Evolutionary conservation across 2,113 vertebrate genomes (phyloP), one percentile per base, ranked within the genome.

Genomic region (Orientallactaga bullata): DNA sequence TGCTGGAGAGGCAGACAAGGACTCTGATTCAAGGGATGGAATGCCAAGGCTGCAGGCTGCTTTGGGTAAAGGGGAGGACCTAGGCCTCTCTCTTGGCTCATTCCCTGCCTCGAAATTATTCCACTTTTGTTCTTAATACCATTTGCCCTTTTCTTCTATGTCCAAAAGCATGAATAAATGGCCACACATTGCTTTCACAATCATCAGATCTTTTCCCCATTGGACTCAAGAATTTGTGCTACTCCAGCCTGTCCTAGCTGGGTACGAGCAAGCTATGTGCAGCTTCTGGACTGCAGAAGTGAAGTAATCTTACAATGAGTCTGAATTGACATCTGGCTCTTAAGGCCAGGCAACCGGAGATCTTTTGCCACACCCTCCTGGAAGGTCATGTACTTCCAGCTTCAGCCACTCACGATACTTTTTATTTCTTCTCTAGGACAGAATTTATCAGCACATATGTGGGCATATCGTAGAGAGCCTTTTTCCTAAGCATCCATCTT

Each of bases 11-110:
- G 63, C 88, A 97, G 96, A 97, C 96, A 97, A 97, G 94, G 90
- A 95, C 95, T 97, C 89, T 68, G 80, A 97, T 97, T 97, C 97
- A 97, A 83, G 89, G 68, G 81, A 90, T 68, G 61, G 88, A 93
- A 93, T 96, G 95, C 94, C 95, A 96, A 97, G 76, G 66, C 95
- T 92, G 74, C 96, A 96, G 85, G 92, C 90, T 77, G 79, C 95
- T 95, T 92, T 97, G 95, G 92, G 94, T 72, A 92, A 95, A 24
- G 86, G 85, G 92, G 66, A 94, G 95, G 71, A 80, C 94, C 73
- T 69, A 65, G 93, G 94, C 94, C 96, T 83, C 95, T 96, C 95
- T 95, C 94, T 97, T 96, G 95, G 96, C 96, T 96, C 90, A 42
- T 58, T 89, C 81, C 76, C 37, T 94, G 88, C 69, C 90, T 97